Conservation (phyloP, 2,888 invertebrate species). For the Andrena bucephala region DNA sequence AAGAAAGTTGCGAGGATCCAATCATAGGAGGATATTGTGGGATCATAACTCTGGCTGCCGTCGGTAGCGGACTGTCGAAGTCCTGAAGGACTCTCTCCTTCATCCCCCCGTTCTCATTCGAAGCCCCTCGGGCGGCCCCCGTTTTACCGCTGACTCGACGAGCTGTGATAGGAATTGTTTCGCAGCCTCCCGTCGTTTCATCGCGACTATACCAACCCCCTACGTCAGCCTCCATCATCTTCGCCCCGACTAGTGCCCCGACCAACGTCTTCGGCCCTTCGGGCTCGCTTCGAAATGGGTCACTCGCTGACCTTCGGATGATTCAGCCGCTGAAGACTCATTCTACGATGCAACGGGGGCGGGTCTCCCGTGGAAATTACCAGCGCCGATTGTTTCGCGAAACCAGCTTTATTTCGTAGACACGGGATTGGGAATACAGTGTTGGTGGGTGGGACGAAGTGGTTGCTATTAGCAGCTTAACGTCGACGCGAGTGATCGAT, state of each 20-base stretch:
- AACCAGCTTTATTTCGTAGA: too few species aligned
- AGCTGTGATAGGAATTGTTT: slow-evolving; percentile 75
- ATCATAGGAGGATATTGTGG: slow-evolving; percentile 80
- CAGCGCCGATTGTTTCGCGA: not conserved
- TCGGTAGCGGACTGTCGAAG: slow-evolving; percentile 67
- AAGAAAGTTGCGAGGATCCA: slow-evolving; percentile 77
- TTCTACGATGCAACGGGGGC: not conserved
- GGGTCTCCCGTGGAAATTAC: not conserved
- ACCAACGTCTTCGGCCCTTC: not conserved
- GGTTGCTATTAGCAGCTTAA: too few species aligned
- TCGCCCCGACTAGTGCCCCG: slow-evolving; percentile 19
- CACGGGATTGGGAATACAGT: not conserved
- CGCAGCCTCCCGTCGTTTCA: slow-evolving; percentile 59
- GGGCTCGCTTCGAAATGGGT: not conserved
- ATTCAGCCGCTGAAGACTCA: not conserved
- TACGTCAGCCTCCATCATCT: slow-evolving; percentile 21
- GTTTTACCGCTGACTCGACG: slow-evolving; percentile 69
- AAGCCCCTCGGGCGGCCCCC: slow-evolving; percentile 52
- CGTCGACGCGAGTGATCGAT: too few species aligned
- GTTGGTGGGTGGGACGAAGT: too few species aligned
- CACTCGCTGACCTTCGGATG: slow-evolving; percentile 7
- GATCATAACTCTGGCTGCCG: slow-evolving; percentile 76
- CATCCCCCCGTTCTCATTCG: slow-evolving; percentile 58
- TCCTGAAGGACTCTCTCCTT: slow-evolving; percentile 71
- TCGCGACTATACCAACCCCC: slow-evolving; percentile 24